These are phyloP conservation scores for Epicauta chinensis DNA, from an alignment of 1,140 invertebrate species.

Conservation along the genomic window DNA sequence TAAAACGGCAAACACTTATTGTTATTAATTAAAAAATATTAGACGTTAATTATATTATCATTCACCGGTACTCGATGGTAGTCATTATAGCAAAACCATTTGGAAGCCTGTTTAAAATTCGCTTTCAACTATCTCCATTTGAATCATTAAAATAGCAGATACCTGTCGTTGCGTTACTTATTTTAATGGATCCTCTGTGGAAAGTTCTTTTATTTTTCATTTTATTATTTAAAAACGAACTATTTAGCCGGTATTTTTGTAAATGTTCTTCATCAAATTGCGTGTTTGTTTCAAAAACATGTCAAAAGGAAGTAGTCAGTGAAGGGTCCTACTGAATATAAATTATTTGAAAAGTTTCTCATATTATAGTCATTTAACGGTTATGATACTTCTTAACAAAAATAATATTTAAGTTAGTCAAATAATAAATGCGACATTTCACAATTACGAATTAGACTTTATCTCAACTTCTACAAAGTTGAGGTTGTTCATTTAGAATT, in stretches of 20 bases:
- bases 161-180: constrained; percentile 4
- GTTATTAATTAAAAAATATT: no score
- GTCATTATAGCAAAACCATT: constrained; percentile 8
- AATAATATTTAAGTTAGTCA: constrained; percentile 13
- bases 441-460: constrained; percentile 9
- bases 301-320: not conserved
- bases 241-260: no score
- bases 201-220: no score
- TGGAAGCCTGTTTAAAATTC: constrained; percentile 9
- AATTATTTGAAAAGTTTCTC: constrained; percentile 5
- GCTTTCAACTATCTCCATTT: constrained; percentile 9
- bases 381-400: constrained; percentile 11
- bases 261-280: not conserved
- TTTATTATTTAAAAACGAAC: no score
- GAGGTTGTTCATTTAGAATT: constrained; percentile 15
- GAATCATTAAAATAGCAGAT: constrained; percentile 11
- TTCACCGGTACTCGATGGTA: constrained; percentile 8
- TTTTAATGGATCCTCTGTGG: constrained; percentile 8
- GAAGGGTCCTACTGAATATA: constrained; percentile 2
- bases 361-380: not conserved
- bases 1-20: no score
- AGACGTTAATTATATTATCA: not conserved
- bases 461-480: constrained; percentile 10
- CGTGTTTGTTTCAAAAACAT: not conserved
- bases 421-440: constrained; percentile 15